These are phyloP conservation scores for Drosophila lini DNA, from an alignment of 1,140 invertebrate species.

Conservation along the genomic window DNA sequence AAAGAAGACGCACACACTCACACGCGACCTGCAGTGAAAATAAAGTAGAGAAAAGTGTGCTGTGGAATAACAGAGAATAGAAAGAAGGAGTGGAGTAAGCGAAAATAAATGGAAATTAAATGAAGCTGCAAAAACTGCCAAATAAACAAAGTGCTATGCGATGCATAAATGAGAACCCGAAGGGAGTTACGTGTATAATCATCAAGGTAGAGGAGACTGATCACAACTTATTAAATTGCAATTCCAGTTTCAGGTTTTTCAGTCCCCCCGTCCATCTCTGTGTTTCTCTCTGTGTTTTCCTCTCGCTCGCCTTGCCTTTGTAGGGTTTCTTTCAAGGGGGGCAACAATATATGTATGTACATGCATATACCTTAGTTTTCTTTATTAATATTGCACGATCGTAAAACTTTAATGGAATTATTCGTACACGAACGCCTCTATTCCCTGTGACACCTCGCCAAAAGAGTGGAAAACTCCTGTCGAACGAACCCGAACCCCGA, in stretches of 20 bases:
- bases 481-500: constrained; percentile 13
- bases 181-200: constrained; percentile 66
- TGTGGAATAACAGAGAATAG: constrained; percentile 58
- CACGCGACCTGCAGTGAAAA: constrained; percentile 68
- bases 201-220: constrained; percentile 53
- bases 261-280: constrained; percentile 8
- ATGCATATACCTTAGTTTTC: constrained; percentile 28
- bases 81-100: constrained; percentile 24
- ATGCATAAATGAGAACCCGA: constrained; percentile 70
- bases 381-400: constrained; percentile 37
- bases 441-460: constrained; percentile 44
- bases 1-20: constrained; percentile 59
- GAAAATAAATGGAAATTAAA: constrained; percentile 64
- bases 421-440: constrained; percentile 41
- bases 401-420: constrained; percentile 55
- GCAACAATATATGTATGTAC: constrained; percentile 13
- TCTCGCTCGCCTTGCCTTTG: constrained; percentile 23
- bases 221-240: constrained; percentile 76
- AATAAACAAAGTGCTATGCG: constrained; percentile 61
- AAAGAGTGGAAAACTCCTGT: constrained; percentile 19
- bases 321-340: constrained; percentile 51
- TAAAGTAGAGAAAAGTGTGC: constrained; percentile 74
- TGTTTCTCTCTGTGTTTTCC: constrained; percentile 11
- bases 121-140: constrained; percentile 71
- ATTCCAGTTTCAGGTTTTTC: constrained; percentile 66